Base-by-base conservation (phyloP, 2,888 invertebrate species). In the Cabera pusaria region DNA sequence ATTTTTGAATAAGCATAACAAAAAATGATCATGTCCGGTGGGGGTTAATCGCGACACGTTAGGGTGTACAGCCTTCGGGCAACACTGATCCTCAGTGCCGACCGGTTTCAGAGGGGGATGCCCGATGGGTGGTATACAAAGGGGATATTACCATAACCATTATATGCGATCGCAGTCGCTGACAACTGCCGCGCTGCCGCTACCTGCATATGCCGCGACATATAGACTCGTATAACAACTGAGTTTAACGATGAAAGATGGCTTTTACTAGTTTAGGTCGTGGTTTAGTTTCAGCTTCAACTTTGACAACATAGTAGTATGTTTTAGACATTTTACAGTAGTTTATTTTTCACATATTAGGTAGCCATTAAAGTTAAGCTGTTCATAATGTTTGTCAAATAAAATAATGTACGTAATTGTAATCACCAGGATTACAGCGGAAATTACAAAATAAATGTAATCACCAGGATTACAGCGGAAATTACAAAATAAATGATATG, bases 121-220 rank as follows among this genome's bases (percentile, higher is more conserved):
- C 14, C 29, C 24, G 54, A 24, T 34, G 34, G 40, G 40, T 33
- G 34, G 39, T 31, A n/a, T n/a, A 38, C 39, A 39, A 42, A 59
- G 53, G 60, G 60, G 58, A 49, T 51, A 73, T 73, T 72, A 73
- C 63, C 72, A 69, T 73, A 72, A 70, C 65, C 64, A 70, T 73
- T 48, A 45, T 66, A 65, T 65, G 59, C 60, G 63, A 70, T 67
- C 61, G 53, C 54, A 54, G 59, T 56, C 63, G 59, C 62, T 63
- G 64, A 64, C 64, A 64, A 62, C 65, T 42, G 43, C 40, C 46
- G 25, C 46, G 53, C 61, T 57, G 59, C 23, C 46, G 53, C 61
- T 57, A 58, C 56, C 56, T 54, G 54, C 65, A 64, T 66, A 65
- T 64, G 68, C 56, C 56, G 52, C 45, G 54, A 56, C 52, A 61